phyloP scores from a whole-genome alignment of 2,888 invertebrate genomes.

The Cephus sareptanus region DNA sequence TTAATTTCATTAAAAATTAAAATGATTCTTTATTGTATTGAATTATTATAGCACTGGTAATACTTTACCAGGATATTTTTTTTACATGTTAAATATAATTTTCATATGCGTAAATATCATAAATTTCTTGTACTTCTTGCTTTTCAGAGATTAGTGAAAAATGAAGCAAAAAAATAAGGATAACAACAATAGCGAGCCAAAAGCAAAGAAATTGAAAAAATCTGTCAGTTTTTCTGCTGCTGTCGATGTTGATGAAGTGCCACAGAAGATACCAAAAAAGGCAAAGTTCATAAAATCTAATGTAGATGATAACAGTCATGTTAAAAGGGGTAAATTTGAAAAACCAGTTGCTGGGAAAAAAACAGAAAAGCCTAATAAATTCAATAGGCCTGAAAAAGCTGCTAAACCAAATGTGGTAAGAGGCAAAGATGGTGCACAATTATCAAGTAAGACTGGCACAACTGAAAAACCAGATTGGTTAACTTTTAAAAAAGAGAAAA shows the following conservation, averaged over 20 bases:
- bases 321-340: constrained; percentile 28
- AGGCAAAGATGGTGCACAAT: neutral
- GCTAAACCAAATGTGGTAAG: constrained; percentile 11
- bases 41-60: neutral
- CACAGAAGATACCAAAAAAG: neutral
- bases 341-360: constrained; percentile 22
- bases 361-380: constrained; percentile 17
- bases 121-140: neutral
- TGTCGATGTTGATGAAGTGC: neutral
- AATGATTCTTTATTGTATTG: neutral
- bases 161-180: constrained; percentile 8
- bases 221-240: neutral
- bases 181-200: constrained; percentile 13
- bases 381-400: constrained; percentile 12
- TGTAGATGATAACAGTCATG: neutral
- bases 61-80: neutral
- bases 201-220: constrained; percentile 8
- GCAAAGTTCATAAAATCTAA: neutral
- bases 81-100: neutral
- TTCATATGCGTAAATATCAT: neutral
- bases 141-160: neutral
- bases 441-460: constrained; percentile 4
- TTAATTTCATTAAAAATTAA: neutral
- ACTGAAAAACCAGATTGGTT: constrained; percentile 75
- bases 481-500: constrained; percentile 80